Conservation (phyloP, 2,113 vertebrate species). For the Naja naja region DNA sequence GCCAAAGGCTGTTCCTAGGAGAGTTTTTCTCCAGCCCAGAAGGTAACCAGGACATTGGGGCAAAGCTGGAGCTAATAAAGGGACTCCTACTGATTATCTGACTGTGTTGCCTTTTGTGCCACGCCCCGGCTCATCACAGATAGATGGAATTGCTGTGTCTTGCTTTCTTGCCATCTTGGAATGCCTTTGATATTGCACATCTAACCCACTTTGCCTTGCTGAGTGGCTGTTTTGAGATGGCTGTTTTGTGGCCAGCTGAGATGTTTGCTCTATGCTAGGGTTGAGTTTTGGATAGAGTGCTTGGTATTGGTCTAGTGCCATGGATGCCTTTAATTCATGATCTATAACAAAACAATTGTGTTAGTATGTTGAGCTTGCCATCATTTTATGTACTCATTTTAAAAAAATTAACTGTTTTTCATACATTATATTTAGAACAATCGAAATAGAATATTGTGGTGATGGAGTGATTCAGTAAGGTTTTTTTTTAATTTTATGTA, state of each 20-base stretch:
- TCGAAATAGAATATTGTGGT: background rate
- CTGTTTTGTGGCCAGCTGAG: background rate
- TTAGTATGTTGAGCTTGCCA: background rate
- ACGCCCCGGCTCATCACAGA: background rate
- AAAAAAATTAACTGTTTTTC: background rate
- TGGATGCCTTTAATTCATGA: background rate
- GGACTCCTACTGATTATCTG: too few relatives aligned
- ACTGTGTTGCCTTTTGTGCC: too few relatives aligned
- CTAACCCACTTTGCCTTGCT: background rate
- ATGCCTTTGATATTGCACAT: background rate
- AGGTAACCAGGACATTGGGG: too few relatives aligned
- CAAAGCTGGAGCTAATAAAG: too few relatives aligned
- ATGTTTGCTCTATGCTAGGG: background rate
- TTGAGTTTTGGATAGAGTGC: background rate
- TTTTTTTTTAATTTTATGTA: background rate
- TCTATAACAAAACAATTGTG: background rate
- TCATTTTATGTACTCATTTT: background rate
- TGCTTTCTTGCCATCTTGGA: background rate
- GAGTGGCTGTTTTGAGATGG: background rate
- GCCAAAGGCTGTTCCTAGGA: too few relatives aligned
- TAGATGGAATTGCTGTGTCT: slow-evolving; percentile 8
- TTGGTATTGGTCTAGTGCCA: background rate
- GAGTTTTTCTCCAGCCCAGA: too few relatives aligned
- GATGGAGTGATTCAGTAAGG: background rate
- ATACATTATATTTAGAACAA: background rate